A percentile compares a stretch with the other conserved stretches of the same genome.
Evolutionary conservation across 2,888 invertebrate species (phyloP).

Genomic region (Ennomos fuscantarius): DNA sequence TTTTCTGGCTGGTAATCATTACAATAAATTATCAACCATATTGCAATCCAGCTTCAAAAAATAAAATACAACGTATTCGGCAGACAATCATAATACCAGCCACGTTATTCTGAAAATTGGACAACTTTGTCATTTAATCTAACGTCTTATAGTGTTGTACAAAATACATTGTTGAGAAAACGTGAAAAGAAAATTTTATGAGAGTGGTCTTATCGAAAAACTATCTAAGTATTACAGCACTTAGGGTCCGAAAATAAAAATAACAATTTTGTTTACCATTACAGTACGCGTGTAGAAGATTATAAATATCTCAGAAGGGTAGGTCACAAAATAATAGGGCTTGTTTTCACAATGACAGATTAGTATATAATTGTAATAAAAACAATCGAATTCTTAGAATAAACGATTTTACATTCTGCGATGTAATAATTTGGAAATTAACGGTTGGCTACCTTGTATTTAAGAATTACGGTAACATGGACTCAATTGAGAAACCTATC

Average conservation of each 20-base stretch:
- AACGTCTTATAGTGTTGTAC: constrained; percentile 1
- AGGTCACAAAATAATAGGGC: constrained; percentile 1
- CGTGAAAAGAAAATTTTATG: constrained; percentile 17
- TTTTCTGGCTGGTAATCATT: too few species aligned
- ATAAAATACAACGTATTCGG: too few species aligned
- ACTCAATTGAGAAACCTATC: too few species aligned
- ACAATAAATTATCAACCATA: too few species aligned
- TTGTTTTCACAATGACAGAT: constrained; percentile 2
- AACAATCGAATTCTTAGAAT: not conserved
- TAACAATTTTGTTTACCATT: constrained; percentile 34
- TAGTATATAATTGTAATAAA: too few species aligned
- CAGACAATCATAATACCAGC: too few species aligned
- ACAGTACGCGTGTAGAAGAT: constrained; percentile 28
- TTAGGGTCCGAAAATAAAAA: constrained; percentile 28
- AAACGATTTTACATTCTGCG: not conserved
- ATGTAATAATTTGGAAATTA: too few species aligned
- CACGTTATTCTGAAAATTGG: too few species aligned
- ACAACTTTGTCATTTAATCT: not conserved
- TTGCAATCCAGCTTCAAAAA: too few species aligned
- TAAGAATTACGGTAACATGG: too few species aligned
- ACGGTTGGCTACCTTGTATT: too few species aligned
- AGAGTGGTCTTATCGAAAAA: constrained; percentile 21
- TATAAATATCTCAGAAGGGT: constrained; percentile 29
- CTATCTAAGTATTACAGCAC: constrained; percentile 18
- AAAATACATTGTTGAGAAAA: constrained; percentile 8